These are phyloP conservation scores for Apotomis betuletana DNA, from an alignment of 2,888 invertebrate genomes.

Conservation along the genomic window DNA sequence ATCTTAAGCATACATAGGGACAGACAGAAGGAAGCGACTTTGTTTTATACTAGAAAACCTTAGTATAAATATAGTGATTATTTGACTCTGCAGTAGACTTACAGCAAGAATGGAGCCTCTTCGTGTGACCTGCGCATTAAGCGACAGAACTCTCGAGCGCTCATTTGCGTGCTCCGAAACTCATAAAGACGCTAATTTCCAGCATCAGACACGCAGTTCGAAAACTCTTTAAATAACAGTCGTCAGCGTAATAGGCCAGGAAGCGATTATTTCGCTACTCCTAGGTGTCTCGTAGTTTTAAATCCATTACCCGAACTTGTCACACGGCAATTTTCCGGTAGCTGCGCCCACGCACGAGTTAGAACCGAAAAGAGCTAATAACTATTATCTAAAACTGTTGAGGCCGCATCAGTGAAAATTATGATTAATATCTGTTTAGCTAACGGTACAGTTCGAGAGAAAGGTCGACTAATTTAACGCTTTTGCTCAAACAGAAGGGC, in stretches of 20 bases:
- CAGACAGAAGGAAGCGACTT: too few relatives aligned
- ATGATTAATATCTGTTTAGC: slow-evolving; percentile 83
- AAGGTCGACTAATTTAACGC: slow-evolving; percentile 43
- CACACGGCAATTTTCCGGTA: slow-evolving; percentile 82
- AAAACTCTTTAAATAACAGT: slow-evolving; percentile 44
- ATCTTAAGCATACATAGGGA: too few relatives aligned
- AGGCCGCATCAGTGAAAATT: slow-evolving; percentile 80
- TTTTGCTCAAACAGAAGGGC: slow-evolving; percentile 7
- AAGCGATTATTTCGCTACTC: slow-evolving; percentile 78
- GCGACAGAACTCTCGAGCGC: background rate
- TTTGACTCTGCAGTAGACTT: too few relatives aligned
- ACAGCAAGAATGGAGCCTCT: background rate
- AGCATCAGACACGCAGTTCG: slow-evolving; percentile 38
- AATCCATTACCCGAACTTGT: slow-evolving; percentile 79
- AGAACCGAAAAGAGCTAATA: slow-evolving; percentile 76
- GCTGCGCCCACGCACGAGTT: slow-evolving; percentile 72
- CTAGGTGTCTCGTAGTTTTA: slow-evolving; percentile 77
- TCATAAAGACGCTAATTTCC: slow-evolving; percentile 12
- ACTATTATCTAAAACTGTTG: slow-evolving; percentile 79
- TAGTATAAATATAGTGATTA: too few relatives aligned
- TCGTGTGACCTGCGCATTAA: background rate
- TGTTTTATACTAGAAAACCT: too few relatives aligned
- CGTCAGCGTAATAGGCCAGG: slow-evolving; percentile 58
- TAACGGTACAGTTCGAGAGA: slow-evolving; percentile 69
- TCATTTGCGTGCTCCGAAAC: slow-evolving; percentile 15